These are phyloP conservation scores for Hippocampus abdominalis DNA, from an alignment of 2,113 vertebrate genomes.

Conservation along the genomic window DNA sequence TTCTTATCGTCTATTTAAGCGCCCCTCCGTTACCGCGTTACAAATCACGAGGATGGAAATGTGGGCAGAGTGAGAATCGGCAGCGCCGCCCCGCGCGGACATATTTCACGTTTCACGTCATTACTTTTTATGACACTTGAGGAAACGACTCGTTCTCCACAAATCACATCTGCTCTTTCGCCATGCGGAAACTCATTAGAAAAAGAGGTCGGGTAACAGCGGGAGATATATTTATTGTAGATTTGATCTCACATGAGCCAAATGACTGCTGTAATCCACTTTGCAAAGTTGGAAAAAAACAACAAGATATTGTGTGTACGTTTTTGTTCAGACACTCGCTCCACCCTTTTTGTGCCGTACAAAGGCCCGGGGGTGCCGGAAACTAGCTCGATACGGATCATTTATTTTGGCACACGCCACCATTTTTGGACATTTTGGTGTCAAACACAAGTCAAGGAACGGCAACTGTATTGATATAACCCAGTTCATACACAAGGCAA, in stretches of 20 bases:
- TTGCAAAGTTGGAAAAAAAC: background rate
- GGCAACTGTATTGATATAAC: too few species aligned
- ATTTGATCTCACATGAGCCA: background rate
- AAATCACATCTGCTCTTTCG: constrained; percentile 6
- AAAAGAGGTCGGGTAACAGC: constrained; percentile 7
- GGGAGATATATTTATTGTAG: constrained; percentile 6
- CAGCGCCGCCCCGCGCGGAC: background rate
- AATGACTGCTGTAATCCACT: background rate
- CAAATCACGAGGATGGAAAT: constrained; percentile 1
- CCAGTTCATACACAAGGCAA: too few species aligned
- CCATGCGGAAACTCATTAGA: constrained; percentile 2
- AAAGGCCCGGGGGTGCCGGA: background rate
- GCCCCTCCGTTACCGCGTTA: background rate
- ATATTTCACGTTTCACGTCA: constrained; percentile 16
- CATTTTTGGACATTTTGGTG: background rate
- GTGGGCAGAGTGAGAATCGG: background rate
- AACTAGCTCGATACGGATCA: background rate
- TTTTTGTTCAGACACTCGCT: background rate
- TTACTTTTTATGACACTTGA: constrained; percentile 5
- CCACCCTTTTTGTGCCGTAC: background rate
- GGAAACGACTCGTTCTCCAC: constrained; percentile 6
- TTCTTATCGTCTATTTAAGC: background rate
- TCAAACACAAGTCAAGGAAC: background rate
- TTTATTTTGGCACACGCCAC: background rate
- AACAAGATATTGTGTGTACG: background rate